Conservation (phyloP, 2,797 vertebrate species). For the Tangara arthus region DNA sequence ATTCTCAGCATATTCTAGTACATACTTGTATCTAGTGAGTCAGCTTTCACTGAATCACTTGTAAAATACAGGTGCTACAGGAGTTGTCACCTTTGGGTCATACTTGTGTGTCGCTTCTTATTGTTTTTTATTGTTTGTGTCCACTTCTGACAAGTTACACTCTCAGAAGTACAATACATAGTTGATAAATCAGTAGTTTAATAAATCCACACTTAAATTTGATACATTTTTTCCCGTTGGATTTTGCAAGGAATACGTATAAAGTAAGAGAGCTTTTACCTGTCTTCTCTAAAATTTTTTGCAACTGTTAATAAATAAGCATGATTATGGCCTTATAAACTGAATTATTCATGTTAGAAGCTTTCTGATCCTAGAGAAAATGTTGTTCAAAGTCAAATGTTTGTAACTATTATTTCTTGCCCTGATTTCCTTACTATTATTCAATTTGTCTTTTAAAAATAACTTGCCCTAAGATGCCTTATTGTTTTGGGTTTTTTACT, state of each 20-base stretch:
- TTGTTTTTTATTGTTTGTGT: not conserved
- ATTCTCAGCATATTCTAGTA: not conserved
- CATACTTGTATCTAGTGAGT: not conserved
- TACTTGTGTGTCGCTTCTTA: not conserved
- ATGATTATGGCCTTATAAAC: not conserved
- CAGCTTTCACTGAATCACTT: not conserved
- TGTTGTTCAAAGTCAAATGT: not conserved
- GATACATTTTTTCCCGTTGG: not conserved
- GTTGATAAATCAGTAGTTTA: not conserved
- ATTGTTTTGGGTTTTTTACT: not conserved
- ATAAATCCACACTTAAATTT: not conserved
- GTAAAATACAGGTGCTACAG: not conserved
- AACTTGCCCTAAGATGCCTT: not conserved
- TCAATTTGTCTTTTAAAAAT: not conserved
- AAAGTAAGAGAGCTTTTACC: not conserved
- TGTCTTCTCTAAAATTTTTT: not conserved
- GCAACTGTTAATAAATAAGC: not conserved
- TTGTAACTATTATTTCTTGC: not conserved
- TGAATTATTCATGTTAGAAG: not conserved
- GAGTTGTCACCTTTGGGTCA: not conserved
- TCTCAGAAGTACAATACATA: not conserved
- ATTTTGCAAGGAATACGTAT: not conserved
- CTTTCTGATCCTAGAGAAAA: not conserved
- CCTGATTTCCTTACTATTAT: not conserved
- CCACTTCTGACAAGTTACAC: not conserved